phyloP scores from a whole-genome alignment of 2,797 vertebrate genomes.

The Gadopsis marmoratus region DNA sequence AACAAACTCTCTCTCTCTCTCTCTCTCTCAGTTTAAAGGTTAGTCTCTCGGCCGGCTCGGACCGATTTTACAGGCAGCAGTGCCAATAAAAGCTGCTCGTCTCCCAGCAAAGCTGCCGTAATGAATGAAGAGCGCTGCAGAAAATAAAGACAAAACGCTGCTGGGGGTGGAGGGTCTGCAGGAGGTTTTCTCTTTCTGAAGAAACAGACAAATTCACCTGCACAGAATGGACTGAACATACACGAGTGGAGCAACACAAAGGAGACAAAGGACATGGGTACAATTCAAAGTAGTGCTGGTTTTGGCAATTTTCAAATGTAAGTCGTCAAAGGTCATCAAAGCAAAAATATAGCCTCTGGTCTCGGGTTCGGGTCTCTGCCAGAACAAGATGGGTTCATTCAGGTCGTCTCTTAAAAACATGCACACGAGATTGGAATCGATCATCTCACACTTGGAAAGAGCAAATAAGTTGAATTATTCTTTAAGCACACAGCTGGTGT shows the following conservation, averaged over 20 bases:
- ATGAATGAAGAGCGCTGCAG: conserved; percentile 44
- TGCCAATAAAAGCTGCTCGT: conserved; percentile 55
- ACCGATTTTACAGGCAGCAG: conserved; percentile 56
- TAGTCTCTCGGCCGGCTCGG: conserved; percentile 44
- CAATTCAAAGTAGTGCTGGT: background rate
- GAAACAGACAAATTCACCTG: background rate
- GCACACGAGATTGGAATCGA: background rate
- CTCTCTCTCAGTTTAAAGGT: conserved; percentile 32
- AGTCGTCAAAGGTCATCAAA: background rate
- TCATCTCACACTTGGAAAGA: background rate
- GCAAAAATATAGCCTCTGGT: background rate
- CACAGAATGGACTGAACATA: background rate
- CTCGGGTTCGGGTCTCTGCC: background rate
- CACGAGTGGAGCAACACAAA: background rate
- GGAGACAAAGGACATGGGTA: background rate
- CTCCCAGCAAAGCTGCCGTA: conserved; percentile 51
- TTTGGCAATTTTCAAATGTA: background rate
- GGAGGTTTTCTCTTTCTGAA: conserved; percentile 3
- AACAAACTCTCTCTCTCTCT: conserved; percentile 52
- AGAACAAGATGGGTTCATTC: no score
- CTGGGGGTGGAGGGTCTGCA: conserved; percentile 6
- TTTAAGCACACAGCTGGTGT: background rate
- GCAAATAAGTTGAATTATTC: background rate
- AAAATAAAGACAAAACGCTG: conserved; percentile 37
- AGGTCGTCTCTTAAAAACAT: background rate